Conservation (phyloP, 2,888 invertebrate genomes). For the Lottia scabra region DNA sequence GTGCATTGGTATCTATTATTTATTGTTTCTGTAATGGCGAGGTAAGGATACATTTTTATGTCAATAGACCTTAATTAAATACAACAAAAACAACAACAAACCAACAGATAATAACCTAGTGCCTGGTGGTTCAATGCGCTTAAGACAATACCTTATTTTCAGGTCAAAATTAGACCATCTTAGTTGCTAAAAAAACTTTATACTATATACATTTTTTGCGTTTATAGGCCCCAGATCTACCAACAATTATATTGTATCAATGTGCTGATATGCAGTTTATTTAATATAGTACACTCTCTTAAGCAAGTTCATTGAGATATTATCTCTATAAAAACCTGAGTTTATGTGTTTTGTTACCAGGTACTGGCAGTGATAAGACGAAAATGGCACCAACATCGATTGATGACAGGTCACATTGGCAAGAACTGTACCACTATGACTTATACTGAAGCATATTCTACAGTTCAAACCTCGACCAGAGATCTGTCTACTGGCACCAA, state of each 20-base stretch:
- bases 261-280: too few species aligned
- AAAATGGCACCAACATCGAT: conserved; percentile 57
- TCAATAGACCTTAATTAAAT: too few species aligned
- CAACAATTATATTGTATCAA: too few species aligned
- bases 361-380: conserved; percentile 53
- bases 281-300: too few species aligned
- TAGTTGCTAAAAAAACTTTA: too few species aligned
- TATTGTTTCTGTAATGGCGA: conserved; percentile 66
- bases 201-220: too few species aligned
- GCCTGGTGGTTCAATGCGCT: too few species aligned
- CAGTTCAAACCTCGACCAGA: conserved; percentile 28
- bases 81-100: too few species aligned
- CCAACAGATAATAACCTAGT: too few species aligned
- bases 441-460: conserved; percentile 35
- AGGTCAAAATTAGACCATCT: too few species aligned
- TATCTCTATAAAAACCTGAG: neutral
- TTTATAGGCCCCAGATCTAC: too few species aligned
- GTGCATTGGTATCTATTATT: conserved; percentile 61
- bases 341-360: conserved; percentile 31
- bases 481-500: conserved; percentile 22
- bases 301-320: neutral
- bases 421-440: conserved; percentile 35
- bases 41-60: conserved; percentile 41
- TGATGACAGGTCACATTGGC: conserved; percentile 43
- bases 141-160: too few species aligned